Evolutionary conservation across 2,888 invertebrate species (phyloP).

Genomic region (Pegoplata infirma): DNA sequence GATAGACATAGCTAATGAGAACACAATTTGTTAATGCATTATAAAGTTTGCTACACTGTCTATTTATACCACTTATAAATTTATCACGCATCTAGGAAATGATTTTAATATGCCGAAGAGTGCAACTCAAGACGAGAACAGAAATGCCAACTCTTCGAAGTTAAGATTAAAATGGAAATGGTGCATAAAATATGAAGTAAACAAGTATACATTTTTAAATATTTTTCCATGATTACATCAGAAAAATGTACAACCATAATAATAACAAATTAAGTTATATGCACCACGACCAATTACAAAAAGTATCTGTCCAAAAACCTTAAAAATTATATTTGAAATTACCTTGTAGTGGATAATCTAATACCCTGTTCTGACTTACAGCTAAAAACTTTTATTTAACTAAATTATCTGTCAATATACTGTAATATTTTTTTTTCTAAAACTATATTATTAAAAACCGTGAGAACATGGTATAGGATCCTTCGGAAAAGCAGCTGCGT

Average conservation of each 20-base stretch:
- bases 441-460: too few species aligned
- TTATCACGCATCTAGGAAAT: conserved; percentile 62
- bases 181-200: conserved; percentile 60
- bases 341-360: too few species aligned
- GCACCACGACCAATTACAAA: conserved; percentile 17
- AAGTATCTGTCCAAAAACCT: too few species aligned
- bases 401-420: too few species aligned
- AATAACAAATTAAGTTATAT: conserved; percentile 21
- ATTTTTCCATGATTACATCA: conserved; percentile 49
- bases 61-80: background rate
- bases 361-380: too few species aligned
- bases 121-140: conserved; percentile 31
- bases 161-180: conserved; percentile 55
- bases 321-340: too few species aligned
- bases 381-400: too few species aligned
- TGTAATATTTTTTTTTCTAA: too few species aligned
- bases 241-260: conserved; percentile 38
- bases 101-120: conserved; percentile 44
- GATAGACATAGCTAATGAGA: conserved; percentile 13
- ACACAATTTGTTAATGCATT: conserved; percentile 6
- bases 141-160: conserved; percentile 34
- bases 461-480: too few species aligned
- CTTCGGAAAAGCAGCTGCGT: too few species aligned
- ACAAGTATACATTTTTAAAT: conserved; percentile 58
- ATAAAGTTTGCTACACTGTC: background rate